Conservation (phyloP, 2,797 vertebrate genomes). For the Coracias cyanogaster region DNA sequence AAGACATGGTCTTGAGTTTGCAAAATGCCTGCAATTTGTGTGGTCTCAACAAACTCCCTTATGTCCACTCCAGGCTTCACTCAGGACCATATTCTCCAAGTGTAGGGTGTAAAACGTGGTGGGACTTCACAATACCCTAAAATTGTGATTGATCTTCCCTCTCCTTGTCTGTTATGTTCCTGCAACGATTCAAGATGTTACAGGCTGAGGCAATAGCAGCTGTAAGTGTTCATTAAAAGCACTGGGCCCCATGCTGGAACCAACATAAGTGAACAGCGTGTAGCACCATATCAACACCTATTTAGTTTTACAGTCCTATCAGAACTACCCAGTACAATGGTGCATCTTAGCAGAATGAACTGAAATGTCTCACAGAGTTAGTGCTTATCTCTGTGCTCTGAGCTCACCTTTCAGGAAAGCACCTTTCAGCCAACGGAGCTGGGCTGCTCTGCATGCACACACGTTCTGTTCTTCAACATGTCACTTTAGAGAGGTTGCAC, state of each 20-base stretch:
- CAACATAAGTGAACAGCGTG: slow-evolving; percentile 33
- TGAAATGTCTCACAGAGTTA: slow-evolving; percentile 13
- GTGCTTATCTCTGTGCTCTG: not conserved
- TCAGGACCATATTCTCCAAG: not conserved
- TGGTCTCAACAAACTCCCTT: not conserved
- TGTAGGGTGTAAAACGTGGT: not conserved
- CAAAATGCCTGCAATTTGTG: not conserved
- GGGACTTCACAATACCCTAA: not conserved
- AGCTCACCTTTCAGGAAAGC: slow-evolving; percentile 19
- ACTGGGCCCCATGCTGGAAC: not conserved
- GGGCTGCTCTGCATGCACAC: not conserved
- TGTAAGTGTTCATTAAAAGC: slow-evolving; percentile 14
- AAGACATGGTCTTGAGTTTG: not conserved
- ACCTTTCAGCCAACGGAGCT: not conserved
- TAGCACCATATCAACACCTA: slow-evolving; percentile 4
- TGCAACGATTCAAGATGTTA: not conserved
- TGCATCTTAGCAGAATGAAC: slow-evolving; percentile 13
- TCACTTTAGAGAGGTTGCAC: not conserved
- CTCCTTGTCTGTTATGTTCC: not conserved
- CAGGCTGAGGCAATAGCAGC: slow-evolving; percentile 12
- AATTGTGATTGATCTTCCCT: not conserved
- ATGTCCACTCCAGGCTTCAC: not conserved
- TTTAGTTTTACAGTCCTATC: slow-evolving; percentile 36
- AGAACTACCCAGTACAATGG: not conserved
- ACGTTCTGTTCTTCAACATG: not conserved